Base-by-base conservation (phyloP, 2,113 vertebrate species). In the Pomatostomus ruficeps region DNA sequence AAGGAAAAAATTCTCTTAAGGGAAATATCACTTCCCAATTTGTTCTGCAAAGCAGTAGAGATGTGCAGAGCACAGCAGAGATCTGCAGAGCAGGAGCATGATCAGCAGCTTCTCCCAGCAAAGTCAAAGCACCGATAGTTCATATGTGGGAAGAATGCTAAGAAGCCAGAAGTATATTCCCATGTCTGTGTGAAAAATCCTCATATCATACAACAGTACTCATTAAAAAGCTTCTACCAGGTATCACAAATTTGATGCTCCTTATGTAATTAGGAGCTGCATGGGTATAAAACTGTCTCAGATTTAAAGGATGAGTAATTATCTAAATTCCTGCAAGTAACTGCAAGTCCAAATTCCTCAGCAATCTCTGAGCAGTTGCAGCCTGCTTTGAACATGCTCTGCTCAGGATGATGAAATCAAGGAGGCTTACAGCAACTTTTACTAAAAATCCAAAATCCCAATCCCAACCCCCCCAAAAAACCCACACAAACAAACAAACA, bases 281-380 rank as follows among this genome's bases (percentile, higher is more conserved):
- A 88, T 5, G n/a, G 18, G 36, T 85, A 89, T 92, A 51, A 90
- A 85, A 96, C 76, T 40, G 35, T 66, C 71, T 90, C 54, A 24
- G n/a, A 42, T 93, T 88, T 87, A 85, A 90, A 62, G 26, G 49
- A 58, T 49, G 43, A 73, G 42, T 79, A 93, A 93, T 80, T 93
- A 91, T 38, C 49, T 51, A 70, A 91, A 90, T 73, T 74, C 71
- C 62, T 94, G 59, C 95, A 95, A 93, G 95, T 93, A 79, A 79
- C n/a, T 93, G 71, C 96, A 95, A 96, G 89, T 83, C 81, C 20
- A 76, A 82, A 97, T 94, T 96, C 91, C 79, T 82, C 72, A 88
- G 62, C 74, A 94, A 70, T 73, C 71, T 62, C 71, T 40, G 73
- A 79, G 91, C 85, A 70, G 91, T 85, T 88, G 54, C 70, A 95